Evolutionary conservation across 2,888 invertebrate genomes (phyloP).

Genomic region (Cataglyphis livida): DNA sequence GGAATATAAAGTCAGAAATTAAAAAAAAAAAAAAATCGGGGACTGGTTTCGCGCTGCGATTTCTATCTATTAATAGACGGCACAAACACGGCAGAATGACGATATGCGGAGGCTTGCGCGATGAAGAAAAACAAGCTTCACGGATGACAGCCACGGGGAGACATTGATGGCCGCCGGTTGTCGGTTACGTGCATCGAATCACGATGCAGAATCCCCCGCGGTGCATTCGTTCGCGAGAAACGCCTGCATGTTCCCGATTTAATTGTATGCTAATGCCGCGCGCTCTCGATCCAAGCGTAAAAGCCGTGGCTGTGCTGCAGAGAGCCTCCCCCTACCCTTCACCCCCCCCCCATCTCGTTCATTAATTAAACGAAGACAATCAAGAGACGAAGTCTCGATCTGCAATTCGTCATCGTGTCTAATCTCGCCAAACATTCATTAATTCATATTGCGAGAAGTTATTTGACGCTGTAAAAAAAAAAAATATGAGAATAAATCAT

Average conservation of each 20-base stretch:
- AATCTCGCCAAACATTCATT: slow-evolving; percentile 32
- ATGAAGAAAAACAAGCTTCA: slow-evolving; percentile 56
- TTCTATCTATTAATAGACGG: slow-evolving; percentile 67
- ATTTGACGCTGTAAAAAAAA: background rate
- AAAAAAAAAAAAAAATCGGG: slow-evolving; percentile 25
- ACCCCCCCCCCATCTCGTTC: background rate
- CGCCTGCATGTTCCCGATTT: slow-evolving; percentile 56
- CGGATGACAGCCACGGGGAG: slow-evolving; percentile 45
- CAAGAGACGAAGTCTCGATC: background rate
- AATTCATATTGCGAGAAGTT: background rate
- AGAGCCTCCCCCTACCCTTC: background rate
- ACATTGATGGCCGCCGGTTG: slow-evolving; percentile 55
- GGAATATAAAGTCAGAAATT: background rate
- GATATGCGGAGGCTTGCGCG: slow-evolving; percentile 44
- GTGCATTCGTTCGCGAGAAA: slow-evolving; percentile 27
- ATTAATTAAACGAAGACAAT: slow-evolving; percentile 69
- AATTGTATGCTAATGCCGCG: slow-evolving; percentile 74
- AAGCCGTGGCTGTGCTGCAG: slow-evolving; percentile 35
- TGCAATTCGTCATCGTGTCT: slow-evolving; percentile 12
- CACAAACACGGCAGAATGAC: slow-evolving; percentile 61
- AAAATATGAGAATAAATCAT: slow-evolving; percentile 10
- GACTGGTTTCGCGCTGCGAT: slow-evolving; percentile 66
- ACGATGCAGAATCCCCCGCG: slow-evolving; percentile 38
- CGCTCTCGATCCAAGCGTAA: slow-evolving; percentile 51
- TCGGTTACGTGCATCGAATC: slow-evolving; percentile 65